phyloP scores from a whole-genome alignment of 1,140 invertebrate genomes.

The Euschistus heros region DNA sequence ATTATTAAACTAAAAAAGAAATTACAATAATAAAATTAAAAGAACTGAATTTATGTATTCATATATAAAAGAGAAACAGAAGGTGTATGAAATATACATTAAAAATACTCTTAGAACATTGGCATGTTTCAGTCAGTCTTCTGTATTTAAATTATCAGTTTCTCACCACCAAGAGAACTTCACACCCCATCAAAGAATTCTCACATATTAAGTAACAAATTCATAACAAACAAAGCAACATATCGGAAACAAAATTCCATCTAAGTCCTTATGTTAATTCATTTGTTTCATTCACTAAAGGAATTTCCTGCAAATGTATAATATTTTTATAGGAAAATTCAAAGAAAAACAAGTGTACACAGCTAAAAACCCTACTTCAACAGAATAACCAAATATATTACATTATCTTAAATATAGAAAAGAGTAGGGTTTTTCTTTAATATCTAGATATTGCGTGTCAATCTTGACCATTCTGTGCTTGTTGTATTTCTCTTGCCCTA shows the following conservation, averaged over 20 bases:
- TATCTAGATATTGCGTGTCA: constrained; percentile 19
- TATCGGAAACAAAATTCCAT: neutral
- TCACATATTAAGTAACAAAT: neutral
- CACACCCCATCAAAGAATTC: neutral
- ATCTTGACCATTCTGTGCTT: constrained; percentile 27
- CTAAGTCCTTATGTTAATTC: neutral
- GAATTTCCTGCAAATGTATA: constrained; percentile 2
- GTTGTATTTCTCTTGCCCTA: constrained; percentile 19
- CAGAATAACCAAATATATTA: constrained; percentile 7
- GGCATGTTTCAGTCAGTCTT: constrained; percentile 31
- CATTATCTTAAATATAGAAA: constrained; percentile 4
- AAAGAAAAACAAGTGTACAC: constrained; percentile 9
- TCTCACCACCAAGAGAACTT: constrained; percentile 20
- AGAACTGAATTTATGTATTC: constrained; percentile 14
- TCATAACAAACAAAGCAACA: constrained; percentile 11
- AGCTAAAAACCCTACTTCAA: neutral
- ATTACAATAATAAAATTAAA: too few relatives aligned
- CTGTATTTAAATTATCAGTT: constrained; percentile 26
- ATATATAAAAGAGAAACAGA: constrained; percentile 25
- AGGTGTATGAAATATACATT: constrained; percentile 26
- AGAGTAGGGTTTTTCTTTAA: constrained; percentile 4
- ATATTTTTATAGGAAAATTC: constrained; percentile 9
- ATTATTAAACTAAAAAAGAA: constrained; percentile 18
- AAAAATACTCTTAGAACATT: constrained; percentile 30
- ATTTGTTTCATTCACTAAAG: constrained; percentile 5